A percentile compares a stretch with the other conserved stretches of the same genome.
Conservation (phyloP, 1,140 invertebrate genomes). For the Ectropis grisescens region DNA sequence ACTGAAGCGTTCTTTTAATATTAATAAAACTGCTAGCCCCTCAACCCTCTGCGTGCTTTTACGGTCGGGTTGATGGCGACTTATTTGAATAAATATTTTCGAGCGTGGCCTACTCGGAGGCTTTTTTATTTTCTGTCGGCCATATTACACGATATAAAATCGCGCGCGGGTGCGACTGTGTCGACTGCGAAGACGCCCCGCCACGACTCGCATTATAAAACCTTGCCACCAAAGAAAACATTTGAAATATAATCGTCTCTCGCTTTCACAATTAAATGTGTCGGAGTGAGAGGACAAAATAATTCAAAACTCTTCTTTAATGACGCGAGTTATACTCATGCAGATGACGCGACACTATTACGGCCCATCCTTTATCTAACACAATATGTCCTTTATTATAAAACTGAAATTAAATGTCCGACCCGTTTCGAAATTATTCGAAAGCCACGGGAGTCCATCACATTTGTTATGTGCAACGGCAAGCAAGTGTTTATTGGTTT, state of each 20-base stretch:
- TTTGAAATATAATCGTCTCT: no score
- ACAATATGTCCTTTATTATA: conserved; percentile 61
- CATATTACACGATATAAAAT: no score
- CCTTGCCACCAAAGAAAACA: no score
- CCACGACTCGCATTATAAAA: conserved; percentile 40
- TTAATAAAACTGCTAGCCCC: conserved; percentile 60
- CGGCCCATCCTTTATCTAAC: conserved; percentile 58
- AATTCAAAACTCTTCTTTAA: no score
- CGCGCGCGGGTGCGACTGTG: conserved; percentile 14
- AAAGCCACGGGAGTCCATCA: conserved; percentile 41
- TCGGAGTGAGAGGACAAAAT: no score
- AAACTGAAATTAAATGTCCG: conserved; percentile 51
- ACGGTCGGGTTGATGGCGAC: conserved; percentile 60
- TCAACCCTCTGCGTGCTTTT: conserved; percentile 55
- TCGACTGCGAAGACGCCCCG: conserved; percentile 35
- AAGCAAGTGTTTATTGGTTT: conserved; percentile 43
- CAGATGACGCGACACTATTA: conserved; percentile 60
- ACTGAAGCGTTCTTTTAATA: conserved; percentile 64
- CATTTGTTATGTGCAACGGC: conserved; percentile 26
- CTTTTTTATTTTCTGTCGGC: conserved; percentile 22
- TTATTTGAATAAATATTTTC: conserved; percentile 68
- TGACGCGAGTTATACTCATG: no score
- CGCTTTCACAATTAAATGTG: no score
- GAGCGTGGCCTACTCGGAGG: conserved; percentile 27
- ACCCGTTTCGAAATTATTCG: conserved; percentile 45